Base-by-base conservation (phyloP, 2,113 vertebrate genomes). In the Otocyon megalotis region DNA sequence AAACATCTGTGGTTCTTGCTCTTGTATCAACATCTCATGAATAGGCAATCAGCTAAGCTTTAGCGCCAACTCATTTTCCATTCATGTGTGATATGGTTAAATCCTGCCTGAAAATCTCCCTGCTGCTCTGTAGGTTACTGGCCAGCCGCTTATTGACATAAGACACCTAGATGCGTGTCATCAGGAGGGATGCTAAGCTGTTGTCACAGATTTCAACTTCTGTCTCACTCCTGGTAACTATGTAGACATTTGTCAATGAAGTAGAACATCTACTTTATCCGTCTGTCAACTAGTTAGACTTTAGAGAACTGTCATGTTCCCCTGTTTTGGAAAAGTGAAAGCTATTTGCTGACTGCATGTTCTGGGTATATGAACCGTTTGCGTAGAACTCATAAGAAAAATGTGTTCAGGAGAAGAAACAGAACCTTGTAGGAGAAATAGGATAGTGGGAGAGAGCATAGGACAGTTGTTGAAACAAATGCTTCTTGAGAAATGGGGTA, bases 1-100 rank as follows among this genome's bases (percentile, higher is more conserved):
- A 65, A 80, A 79, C 32, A 71, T 67, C 67, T 96, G 16, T 90
- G 93, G 67, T 74, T 77, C 79, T 93, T 95, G 63, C n/a, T 71
- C 93, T 90, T 96, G 62, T 20, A 50, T 93, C 50, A 60, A 24
- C 85, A 53, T 80, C 35, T 93, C 67, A 84, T 71, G 80, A 94
- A 76, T 80, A 92, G 62, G 58, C 28, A 63, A 58, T 65, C 35
- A 63, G 24, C 58, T 71, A 37, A 93, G 56, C 32, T 90, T 72
- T 89, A 37, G 84, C 0, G 1, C 37, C 54, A 37, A 28, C n/a
- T 71, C 43, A 37, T 97, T 96, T 95, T 88, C 54, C 85, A 5
- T 88, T 95, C 6, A 1, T 53, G 19, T 35, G 30, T 87, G 69
- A 62, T 69, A 32, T 22, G 20, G 88, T 94, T 63, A 69, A 83